Evolutionary conservation across 2,113 vertebrate species (phyloP).

Genomic region (Canis aureus): DNA sequence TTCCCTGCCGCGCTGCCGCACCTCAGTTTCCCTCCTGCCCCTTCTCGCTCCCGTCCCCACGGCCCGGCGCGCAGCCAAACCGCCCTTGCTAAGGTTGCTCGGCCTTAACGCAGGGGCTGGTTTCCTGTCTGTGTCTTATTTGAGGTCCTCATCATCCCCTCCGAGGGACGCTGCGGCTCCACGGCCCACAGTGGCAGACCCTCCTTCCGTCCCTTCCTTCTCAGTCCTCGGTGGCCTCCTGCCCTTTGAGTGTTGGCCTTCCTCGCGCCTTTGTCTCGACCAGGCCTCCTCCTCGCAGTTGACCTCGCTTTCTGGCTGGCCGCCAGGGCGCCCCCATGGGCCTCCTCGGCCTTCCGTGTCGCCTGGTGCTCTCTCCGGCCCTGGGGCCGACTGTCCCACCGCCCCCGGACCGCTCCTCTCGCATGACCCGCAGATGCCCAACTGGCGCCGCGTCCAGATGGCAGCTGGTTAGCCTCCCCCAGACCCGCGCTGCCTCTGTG

Average conservation of each 20-base stretch:
- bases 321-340: not conserved
- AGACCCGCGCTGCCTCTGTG: not conserved
- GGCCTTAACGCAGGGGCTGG: not conserved
- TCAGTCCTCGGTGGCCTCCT: not conserved
- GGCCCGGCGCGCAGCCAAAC: not conserved
- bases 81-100: not conserved
- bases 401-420: not conserved
- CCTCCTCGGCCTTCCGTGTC: not conserved
- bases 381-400: not conserved
- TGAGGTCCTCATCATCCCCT: not conserved
- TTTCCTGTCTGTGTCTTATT: not conserved
- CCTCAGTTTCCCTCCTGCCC: not conserved
- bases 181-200: not conserved
- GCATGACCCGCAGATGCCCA: not conserved
- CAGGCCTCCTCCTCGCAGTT: not conserved
- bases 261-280: not conserved
- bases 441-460: rapidly evolving
- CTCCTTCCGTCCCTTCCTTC: not conserved
- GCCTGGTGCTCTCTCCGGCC: not conserved
- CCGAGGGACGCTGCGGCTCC: not conserved
- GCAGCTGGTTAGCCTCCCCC: not conserved
- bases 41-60: not conserved
- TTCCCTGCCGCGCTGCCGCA: not conserved
- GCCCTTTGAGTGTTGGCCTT: not conserved
- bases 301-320: not conserved